Evolutionary conservation across 2,888 invertebrate genomes (phyloP).

Genomic region (Drosophila hamatofila): DNA sequence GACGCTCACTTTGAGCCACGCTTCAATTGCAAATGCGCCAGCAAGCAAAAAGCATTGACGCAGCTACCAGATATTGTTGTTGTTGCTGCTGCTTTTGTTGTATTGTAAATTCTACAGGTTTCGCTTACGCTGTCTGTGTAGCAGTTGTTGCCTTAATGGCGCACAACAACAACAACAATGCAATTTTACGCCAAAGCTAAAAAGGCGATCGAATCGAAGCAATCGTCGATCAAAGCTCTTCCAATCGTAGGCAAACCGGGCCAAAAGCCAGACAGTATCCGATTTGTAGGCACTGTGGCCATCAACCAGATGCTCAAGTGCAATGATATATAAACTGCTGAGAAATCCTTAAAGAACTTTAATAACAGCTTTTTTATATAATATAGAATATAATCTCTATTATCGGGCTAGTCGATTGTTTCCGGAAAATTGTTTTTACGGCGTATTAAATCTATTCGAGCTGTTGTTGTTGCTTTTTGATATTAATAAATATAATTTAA

Average conservation of each 20-base stretch:
- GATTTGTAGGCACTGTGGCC: conserved; percentile 42
- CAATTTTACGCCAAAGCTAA: conserved; percentile 79
- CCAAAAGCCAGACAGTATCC: conserved; percentile 42
- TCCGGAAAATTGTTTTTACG: neutral
- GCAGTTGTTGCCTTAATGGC: conserved; percentile 74
- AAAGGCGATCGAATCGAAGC: conserved; percentile 73
- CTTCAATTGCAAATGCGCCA: conserved; percentile 79
- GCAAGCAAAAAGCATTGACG: conserved; percentile 65
- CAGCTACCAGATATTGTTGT: conserved; percentile 56
- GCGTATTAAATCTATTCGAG: neutral
- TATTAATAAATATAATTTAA: no score
- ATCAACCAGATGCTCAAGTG: neutral
- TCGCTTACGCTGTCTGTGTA: conserved; percentile 44
- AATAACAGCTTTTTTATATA: neutral
- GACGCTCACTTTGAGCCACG: conserved; percentile 73
- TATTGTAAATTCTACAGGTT: conserved; percentile 80
- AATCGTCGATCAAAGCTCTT: conserved; percentile 62
- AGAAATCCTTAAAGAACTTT: neutral
- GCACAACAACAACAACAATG: conserved; percentile 47
- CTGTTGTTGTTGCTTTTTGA: neutral
- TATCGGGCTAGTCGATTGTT: neutral
- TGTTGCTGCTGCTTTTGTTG: conserved; percentile 54
- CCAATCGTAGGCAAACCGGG: conserved; percentile 68
- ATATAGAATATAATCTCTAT: no score
- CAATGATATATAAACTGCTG: neutral